Evolutionary conservation across 30 jellyfish, hydroid and myxozoan species (phyloP), one percentile per base, ranked within the genome.

Genomic region (Sanderia malayensis): DNA sequence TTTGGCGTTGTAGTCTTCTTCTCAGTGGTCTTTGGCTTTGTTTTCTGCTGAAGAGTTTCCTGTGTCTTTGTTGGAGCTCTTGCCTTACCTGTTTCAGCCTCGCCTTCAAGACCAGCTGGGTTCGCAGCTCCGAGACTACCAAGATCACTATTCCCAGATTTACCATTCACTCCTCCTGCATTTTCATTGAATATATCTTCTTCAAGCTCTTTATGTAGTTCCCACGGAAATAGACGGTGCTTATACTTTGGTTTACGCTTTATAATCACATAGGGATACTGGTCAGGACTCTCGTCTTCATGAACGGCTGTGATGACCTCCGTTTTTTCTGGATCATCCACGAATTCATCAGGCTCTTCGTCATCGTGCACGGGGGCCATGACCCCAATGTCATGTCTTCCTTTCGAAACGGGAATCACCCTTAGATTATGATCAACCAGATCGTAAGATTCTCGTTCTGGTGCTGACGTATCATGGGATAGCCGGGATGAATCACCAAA

Each of bases 331-430:
- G 80, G 80, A 23, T 76, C 46, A 22, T 85, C 84, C 30, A 71
- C 34, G 27, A 85, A 59, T 18, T 64, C 79, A 46, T 88, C 94
- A 4, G 76, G 90, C 7, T 84, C 29, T 13, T 74, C 47, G 32
- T 82, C 97, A 18, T 88, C 95, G 55, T 88, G 97, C 31, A 82
- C 75, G 4, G 97, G 83, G 29, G 65, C 34, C 52, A 76, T 46
- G 19, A 81, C 53, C 24, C 44, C 53, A 29, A 58, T 49, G 64
- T 67, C 73, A 25, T 66, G 93, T 26, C 77, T 49, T 71, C 52
- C 59, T 19, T 49, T 27, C 30, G 57, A 15, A 0, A 76, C 63
- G 32, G 76, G 73, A 15, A 58, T 24, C 63, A 21, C 57, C 31
- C 31, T 6, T 2, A 23, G 32, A 28, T 62, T 47, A 3, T 76